Conservation (phyloP, 2,888 invertebrate genomes). For the Sclerodermus sp. region DNA sequence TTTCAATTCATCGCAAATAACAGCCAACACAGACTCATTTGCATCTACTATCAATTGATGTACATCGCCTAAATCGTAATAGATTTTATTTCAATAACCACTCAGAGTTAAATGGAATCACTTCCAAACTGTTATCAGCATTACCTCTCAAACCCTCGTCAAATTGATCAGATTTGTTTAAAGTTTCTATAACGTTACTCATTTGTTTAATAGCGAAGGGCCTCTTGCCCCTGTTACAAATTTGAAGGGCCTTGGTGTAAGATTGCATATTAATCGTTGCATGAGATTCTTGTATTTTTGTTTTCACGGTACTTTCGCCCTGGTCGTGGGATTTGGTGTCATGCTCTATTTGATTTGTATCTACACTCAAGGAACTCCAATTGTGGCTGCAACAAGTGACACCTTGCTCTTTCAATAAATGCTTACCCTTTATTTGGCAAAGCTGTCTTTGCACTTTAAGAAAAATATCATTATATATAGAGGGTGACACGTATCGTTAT, state of each 20-base stretch:
- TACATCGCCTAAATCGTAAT: slow-evolving; percentile 14
- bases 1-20: slow-evolving; percentile 15
- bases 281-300: slow-evolving; percentile 18
- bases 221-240: slow-evolving; percentile 28
- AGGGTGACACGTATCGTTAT: too few relatives aligned
- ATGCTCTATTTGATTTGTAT: too few relatives aligned
- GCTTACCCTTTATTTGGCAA: too few relatives aligned
- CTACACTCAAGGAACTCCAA: too few relatives aligned
- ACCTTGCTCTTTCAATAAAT: too few relatives aligned
- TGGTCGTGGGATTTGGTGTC: too few relatives aligned
- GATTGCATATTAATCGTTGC: slow-evolving; percentile 23
- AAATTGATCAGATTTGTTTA: slow-evolving; percentile 20
- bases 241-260: slow-evolving; percentile 27
- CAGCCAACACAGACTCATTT: slow-evolving; percentile 12
- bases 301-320: slow-evolving; percentile 15
- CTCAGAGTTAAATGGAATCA: slow-evolving; percentile 2
- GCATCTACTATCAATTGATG: slow-evolving; percentile 14
- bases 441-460: too few relatives aligned
- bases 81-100: slow-evolving; percentile 15
- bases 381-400: too few relatives aligned
- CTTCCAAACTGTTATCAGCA: too few relatives aligned
- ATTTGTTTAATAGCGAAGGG: slow-evolving; percentile 18
- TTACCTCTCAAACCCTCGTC: slow-evolving; percentile 23
- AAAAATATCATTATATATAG: too few relatives aligned
- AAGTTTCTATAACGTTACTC: slow-evolving; percentile 16